A percentile compares a stretch with the other conserved stretches of the same genome.
Conservation (phyloP, 37 sponge, comb jelly and placozoan species). For the Tethya wilhelma region DNA sequence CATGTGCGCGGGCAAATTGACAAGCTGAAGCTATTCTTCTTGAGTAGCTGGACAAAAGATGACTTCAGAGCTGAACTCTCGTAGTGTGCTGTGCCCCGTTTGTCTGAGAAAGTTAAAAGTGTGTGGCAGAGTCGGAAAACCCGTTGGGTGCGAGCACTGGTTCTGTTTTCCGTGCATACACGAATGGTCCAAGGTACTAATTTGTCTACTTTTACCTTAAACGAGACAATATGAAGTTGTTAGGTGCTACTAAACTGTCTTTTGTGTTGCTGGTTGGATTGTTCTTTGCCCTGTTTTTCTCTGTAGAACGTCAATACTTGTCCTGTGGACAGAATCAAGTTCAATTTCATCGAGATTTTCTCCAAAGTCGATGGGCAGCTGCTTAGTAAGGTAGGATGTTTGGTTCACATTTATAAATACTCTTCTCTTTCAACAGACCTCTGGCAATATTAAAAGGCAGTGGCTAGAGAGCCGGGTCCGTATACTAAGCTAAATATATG, state of each 20-base stretch:
- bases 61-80: background rate
- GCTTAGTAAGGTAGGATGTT: slow-evolving; percentile 22
- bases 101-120: slow-evolving; percentile 45
- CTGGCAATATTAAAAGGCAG: no score
- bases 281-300: background rate
- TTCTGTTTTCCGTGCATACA: slow-evolving; percentile 81
- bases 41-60: no score
- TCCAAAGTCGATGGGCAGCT: background rate
- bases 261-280: no score
- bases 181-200: slow-evolving; percentile 86
- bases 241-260: background rate
- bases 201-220: background rate
- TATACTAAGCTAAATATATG: no score
- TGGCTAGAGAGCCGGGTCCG: no score
- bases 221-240: background rate
- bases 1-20: no score
- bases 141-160: slow-evolving; percentile 58
- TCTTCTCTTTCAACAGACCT: no score
- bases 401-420: no score
- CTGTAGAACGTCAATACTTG: slow-evolving; percentile 84
- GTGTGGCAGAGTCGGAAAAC: slow-evolving; percentile 56
- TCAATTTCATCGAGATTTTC: slow-evolving; percentile 56
- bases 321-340: slow-evolving; percentile 78
- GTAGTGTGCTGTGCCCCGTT: slow-evolving; percentile 13
- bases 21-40: no score